Conservation (phyloP, 2,888 invertebrate species). For the Pristionchus maxplancki region DNA sequence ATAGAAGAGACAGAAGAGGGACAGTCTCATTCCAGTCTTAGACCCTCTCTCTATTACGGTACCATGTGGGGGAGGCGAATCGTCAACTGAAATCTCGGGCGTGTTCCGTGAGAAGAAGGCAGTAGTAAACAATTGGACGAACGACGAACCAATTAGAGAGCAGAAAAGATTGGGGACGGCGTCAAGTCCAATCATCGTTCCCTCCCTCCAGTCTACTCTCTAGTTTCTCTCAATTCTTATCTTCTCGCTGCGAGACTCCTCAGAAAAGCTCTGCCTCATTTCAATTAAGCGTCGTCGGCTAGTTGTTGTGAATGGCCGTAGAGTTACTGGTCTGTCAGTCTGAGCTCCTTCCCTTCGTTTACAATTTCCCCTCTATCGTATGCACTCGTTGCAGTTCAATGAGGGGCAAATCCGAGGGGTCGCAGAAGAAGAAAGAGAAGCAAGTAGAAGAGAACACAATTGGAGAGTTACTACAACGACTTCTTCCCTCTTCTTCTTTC, state of each 20-base stretch:
- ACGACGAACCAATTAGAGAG: constrained; percentile 23
- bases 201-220: background rate
- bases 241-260: background rate
- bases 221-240: constrained; percentile 24
- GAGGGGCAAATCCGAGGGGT: constrained; percentile 7
- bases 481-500: background rate
- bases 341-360: background rate
- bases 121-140: constrained; percentile 34
- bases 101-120: background rate
- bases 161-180: background rate
- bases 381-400: constrained; percentile 3
- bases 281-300: constrained; percentile 26
- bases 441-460: constrained; percentile 39
- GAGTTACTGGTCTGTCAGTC: background rate
- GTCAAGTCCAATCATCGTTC: constrained; percentile 32
- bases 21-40: background rate
- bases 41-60: background rate
- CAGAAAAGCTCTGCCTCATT: constrained; percentile 24
- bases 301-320: background rate
- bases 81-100: constrained; percentile 25
- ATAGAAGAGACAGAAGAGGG: background rate
- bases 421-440: background rate
- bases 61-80: background rate
- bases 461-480: constrained; percentile 16
- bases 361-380: background rate